Base-by-base conservation (phyloP, 1,140 invertebrate species). In the Oreohelix idahoensis region DNA sequence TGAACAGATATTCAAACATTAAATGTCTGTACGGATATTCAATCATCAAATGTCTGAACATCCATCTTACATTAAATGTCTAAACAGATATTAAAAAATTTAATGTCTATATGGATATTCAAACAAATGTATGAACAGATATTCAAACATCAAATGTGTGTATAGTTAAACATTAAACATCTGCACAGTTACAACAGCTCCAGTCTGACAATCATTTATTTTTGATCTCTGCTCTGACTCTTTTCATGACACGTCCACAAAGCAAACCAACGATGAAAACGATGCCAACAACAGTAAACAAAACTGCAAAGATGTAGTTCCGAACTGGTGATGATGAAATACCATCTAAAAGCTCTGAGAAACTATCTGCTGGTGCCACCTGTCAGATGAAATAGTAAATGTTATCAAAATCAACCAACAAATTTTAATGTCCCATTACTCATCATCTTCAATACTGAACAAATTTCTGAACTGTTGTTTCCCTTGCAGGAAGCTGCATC, bases 231-330 rank as follows among this genome's bases (percentile, higher is more conserved):
- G 82, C 84, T 75, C 86, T 69, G 5, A 95, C 94, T 89, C 95
- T 94, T 89, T 95, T 95, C 5, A 96, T 95, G 38, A 96, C 94
- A 86, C 96, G 93, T 0, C 97, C 97, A 91, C 96, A 97, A 85
- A 96, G 96, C 79, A 97, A 92, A 69, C 97, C 97, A 36, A 95
- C 93, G 20, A 97, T 94, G 88, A 98, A 97, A 83, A 97, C 95
- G 79, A 95, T 91, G 26, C 95, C 95, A n/a, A 97, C 93, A 70
- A 95, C 93, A 38, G 94, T 94, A 73, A 96, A 93, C 23, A 95
- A 93, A 35, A 91, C 84, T 26, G 85, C 86, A 17, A 91, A 71
- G 86, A 97, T 96, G 89, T 96, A 97, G 91, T 95, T 95, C 89
- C 95, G 95, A 5, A 96, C 94, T 53, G 96, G 96, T 0, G 96